Evolutionary conservation across 2,113 vertebrate genomes (phyloP), one percentile per base, ranked within the genome.

Genomic region (Crotalus horridus): DNA sequence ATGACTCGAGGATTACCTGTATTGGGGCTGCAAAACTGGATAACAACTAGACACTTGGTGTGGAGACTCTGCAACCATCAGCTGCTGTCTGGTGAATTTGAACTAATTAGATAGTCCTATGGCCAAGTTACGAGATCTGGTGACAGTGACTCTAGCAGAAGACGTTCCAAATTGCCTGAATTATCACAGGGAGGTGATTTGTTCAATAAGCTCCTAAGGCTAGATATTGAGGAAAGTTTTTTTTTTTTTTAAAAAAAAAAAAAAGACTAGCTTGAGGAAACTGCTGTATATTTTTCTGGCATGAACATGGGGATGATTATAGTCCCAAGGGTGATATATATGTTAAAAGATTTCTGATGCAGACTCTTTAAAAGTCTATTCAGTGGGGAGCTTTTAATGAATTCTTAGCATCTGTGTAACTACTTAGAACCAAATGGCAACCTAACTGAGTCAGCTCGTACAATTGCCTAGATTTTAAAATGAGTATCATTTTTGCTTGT

Each of bases 351-450:
- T 89, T 89, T 59, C 54, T 85, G 81, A 85, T 89, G 39, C 55
- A 29, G 69, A 26, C n/a, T 48, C 92, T 59, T 88, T 92, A 74
- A 89, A 92, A 74, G 39, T 51, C 13, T 59, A 24, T 53, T 54
- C 92, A 89, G 69, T 85, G 69, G 64, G 88, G 43, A 85, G 88
- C 85, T 89, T 92, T 89, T 92, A 92, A 92, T 92, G 69, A 89
- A 59, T 51, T 51, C 53, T 46, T 85, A 51, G 69, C n/a, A 53
- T 81, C 61, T 89, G 61, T 29, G 86, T 69, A n/a, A 48, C 86
- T 69, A 81, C 58, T 88, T 43, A 88, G 61, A 46, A 55, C 43
- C 61, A 48, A 54, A 24, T 59, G 39, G 39, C 24, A 9, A 23
- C 10, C 1, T 58, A 43, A 9, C 90, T 74, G 29, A 92, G 51